Evolutionary conservation across 2,113 vertebrate species (phyloP).

Genomic region (Reinhardtius hippoglossoides): DNA sequence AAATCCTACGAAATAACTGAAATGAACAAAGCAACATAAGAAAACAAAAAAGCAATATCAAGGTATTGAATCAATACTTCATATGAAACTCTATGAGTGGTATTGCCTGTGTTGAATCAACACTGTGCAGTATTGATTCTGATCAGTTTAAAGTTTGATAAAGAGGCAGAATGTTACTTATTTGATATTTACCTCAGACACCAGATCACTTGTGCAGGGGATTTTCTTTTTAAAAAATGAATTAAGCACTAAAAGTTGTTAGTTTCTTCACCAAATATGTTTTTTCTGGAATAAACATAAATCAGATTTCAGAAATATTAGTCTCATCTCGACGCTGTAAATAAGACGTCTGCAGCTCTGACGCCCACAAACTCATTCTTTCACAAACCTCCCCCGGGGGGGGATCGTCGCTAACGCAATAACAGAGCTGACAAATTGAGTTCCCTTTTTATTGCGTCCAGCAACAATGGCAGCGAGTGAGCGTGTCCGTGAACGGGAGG

Average conservation of each 20-base stretch:
- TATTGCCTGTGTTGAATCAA: too few relatives aligned
- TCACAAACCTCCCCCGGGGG: conserved; percentile 19
- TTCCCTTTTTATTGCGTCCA: conserved; percentile 59
- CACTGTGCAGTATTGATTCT: not conserved
- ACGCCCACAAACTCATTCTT: conserved; percentile 21
- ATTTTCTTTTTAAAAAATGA: not conserved
- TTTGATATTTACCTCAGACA: conserved; percentile 17
- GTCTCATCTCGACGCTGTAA: conserved; percentile 18
- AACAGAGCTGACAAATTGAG: conserved; percentile 69
- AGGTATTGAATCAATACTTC: too few relatives aligned
- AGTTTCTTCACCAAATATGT: not conserved
- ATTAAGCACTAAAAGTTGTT: not conserved
- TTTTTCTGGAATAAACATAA: not conserved
- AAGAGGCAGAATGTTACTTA: not conserved
- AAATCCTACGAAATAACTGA: too few relatives aligned
- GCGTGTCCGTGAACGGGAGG: conserved; percentile 68
- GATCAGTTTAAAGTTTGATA: not conserved
- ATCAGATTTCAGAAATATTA: conserved; percentile 37
- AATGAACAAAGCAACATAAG: too few relatives aligned
- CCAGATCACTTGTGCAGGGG: not conserved
- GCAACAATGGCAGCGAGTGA: conserved; percentile 46
- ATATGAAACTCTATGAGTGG: too few relatives aligned
- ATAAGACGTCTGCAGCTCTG: conserved; percentile 24
- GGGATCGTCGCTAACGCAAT: conserved; percentile 53
- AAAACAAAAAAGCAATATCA: too few relatives aligned